A percentile compares a stretch with the other conserved stretches of the same genome.
Conservation (phyloP, 2,113 vertebrate genomes). For the Puffinus mauretanicus region DNA sequence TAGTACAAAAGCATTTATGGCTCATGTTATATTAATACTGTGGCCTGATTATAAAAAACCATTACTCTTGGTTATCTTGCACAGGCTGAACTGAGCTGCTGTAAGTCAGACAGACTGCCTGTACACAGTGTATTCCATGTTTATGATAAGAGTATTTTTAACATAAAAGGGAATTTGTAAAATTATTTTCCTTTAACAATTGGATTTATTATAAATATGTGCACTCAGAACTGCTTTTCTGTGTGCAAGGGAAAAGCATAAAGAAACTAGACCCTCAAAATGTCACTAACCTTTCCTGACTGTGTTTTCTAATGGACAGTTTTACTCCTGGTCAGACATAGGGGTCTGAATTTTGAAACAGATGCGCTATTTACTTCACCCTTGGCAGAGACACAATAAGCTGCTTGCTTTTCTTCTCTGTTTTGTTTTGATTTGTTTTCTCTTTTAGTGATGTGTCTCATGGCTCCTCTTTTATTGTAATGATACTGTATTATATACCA, state of each 20-base stretch:
- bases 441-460: constrained; percentile 59
- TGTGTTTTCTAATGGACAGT: constrained; percentile 54
- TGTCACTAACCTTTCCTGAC: constrained; percentile 48
- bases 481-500: constrained; percentile 69
- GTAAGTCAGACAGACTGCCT: constrained; percentile 75
- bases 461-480: constrained; percentile 70
- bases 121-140: constrained; percentile 62
- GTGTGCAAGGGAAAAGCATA: background rate
- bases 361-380: constrained; percentile 52
- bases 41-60: constrained; percentile 81
- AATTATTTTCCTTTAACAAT: constrained; percentile 75
- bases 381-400: constrained; percentile 58
- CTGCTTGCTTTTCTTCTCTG: constrained; percentile 54
- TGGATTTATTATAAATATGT: constrained; percentile 68
- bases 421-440: constrained; percentile 71
- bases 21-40: constrained; percentile 84
- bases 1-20: constrained; percentile 74
- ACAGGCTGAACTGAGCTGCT: constrained; percentile 65
- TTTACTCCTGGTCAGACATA: constrained; percentile 68
- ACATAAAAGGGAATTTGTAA: constrained; percentile 70
- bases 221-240: constrained; percentile 59
- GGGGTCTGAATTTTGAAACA: constrained; percentile 64
- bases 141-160: constrained; percentile 74
- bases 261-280: constrained; percentile 62
- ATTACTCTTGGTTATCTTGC: constrained; percentile 82